A percentile compares a stretch with the other conserved stretches of the same genome.
These are phyloP conservation scores for Setipinna tenuifilis DNA, from an alignment of 2,797 vertebrate genomes.

Conservation along the genomic window DNA sequence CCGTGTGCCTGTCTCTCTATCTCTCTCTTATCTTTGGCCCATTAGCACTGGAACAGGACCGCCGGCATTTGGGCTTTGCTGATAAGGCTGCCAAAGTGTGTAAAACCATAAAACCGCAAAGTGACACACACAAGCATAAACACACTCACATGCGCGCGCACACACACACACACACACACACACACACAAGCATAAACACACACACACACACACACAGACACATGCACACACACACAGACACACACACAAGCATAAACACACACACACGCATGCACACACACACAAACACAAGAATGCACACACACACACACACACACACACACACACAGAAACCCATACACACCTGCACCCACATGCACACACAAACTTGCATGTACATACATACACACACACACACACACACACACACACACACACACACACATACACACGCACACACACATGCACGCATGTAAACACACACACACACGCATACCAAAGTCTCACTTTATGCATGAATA, in stretches of 20 bases:
- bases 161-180: background rate
- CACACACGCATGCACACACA: background rate
- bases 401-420: too few relatives aligned
- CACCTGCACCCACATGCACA: background rate
- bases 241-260: too few relatives aligned
- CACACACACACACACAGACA: too few relatives aligned
- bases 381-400: too few relatives aligned
- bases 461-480: too few relatives aligned
- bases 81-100: slow-evolving; percentile 11
- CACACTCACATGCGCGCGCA: background rate
- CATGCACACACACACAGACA: too few relatives aligned
- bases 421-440: too few relatives aligned
- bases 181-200: background rate
- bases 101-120: slow-evolving; percentile 17
- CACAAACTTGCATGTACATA: too few relatives aligned
- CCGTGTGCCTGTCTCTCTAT: background rate
- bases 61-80: slow-evolving; percentile 8
- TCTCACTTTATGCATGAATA: too few relatives aligned
- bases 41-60: background rate
- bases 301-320: background rate
- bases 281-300: background rate
- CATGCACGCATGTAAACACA: too few relatives aligned
- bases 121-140: background rate
- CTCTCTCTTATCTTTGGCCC: background rate
- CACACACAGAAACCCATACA: background rate